A percentile compares a stretch with the other conserved stretches of the same genome.
Conservation (phyloP, 2,113 vertebrate species). For the Clarias gariepinus region DNA sequence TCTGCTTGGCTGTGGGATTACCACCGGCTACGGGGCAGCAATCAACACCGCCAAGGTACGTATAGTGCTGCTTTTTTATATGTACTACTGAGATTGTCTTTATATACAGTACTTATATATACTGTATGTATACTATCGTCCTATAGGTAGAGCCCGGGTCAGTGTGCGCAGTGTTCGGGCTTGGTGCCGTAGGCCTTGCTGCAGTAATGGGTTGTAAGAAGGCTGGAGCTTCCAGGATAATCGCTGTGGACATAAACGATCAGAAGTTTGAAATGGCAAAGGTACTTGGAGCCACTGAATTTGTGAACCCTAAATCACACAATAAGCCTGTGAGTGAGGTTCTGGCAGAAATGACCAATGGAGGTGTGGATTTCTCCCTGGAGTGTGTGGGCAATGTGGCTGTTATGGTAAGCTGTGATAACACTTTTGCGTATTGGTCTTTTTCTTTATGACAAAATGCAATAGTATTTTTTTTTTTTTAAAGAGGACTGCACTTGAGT, state of each 20-base stretch:
- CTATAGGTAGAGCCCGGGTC: constrained; percentile 79
- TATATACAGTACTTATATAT: no score
- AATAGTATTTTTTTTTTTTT: neutral
- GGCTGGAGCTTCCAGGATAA: constrained; percentile 78
- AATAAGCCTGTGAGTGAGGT: constrained; percentile 74
- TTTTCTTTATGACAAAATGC: neutral
- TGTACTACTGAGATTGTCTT: no score
- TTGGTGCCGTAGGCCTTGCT: constrained; percentile 82
- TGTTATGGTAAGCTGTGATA: constrained; percentile 72
- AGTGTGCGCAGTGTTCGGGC: constrained; percentile 79
- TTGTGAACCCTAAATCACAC: constrained; percentile 73
- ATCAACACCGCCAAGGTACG: constrained; percentile 80
- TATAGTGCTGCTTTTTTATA: neutral
- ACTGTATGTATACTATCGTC: constrained; percentile 2
- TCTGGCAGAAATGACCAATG: constrained; percentile 75
- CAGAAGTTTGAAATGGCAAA: constrained; percentile 78
- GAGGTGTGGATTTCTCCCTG: constrained; percentile 76
- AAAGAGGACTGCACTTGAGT: constrained; percentile 79
- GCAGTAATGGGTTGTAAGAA: constrained; percentile 80
- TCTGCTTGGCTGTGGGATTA: constrained; percentile 77
- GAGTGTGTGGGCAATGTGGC: constrained; percentile 75
- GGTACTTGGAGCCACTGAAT: constrained; percentile 77
- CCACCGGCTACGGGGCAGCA: constrained; percentile 83
- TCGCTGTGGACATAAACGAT: constrained; percentile 76
- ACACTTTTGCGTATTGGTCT: neutral